Evolutionary conservation across 2,113 vertebrate species (phyloP).

Genomic region (Puma concolor): DNA sequence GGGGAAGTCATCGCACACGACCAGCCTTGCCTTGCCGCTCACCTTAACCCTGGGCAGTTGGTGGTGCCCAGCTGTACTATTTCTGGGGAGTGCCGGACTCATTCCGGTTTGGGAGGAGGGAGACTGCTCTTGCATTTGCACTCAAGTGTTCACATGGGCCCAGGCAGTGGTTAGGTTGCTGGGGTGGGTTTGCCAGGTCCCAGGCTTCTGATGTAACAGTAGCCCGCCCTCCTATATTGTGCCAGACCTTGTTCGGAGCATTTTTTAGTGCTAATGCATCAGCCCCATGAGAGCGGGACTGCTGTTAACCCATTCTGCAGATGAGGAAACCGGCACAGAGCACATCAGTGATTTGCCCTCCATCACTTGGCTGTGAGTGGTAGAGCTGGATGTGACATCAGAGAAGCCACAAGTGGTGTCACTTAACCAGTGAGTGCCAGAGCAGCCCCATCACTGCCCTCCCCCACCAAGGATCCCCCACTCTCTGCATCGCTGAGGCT

Average conservation of each 20-base stretch:
- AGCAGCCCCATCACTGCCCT: background rate
- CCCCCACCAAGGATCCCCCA: fast-evolving
- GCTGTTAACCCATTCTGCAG: background rate
- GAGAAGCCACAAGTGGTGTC: background rate
- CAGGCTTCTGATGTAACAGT: background rate
- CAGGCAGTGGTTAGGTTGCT: background rate
- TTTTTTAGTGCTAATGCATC: background rate
- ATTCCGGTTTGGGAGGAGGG: background rate
- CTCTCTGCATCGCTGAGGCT: fast-evolving
- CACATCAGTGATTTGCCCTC: background rate
- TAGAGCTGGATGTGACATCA: background rate
- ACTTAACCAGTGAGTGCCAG: background rate
- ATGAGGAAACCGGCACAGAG: background rate
- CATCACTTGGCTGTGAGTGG: background rate
- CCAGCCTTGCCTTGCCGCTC: background rate
- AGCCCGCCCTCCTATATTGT: fast-evolving
- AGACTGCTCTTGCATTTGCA: background rate
- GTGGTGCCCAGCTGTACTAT: fast-evolving
- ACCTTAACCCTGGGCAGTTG: fast-evolving
- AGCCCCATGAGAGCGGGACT: background rate
- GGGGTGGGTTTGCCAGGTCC: background rate
- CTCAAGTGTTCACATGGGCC: background rate
- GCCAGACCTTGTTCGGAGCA: background rate
- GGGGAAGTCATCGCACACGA: background rate
- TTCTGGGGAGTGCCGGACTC: background rate